Conservation (phyloP, 2,113 vertebrate genomes). For the Notarius quadriscutis region DNA sequence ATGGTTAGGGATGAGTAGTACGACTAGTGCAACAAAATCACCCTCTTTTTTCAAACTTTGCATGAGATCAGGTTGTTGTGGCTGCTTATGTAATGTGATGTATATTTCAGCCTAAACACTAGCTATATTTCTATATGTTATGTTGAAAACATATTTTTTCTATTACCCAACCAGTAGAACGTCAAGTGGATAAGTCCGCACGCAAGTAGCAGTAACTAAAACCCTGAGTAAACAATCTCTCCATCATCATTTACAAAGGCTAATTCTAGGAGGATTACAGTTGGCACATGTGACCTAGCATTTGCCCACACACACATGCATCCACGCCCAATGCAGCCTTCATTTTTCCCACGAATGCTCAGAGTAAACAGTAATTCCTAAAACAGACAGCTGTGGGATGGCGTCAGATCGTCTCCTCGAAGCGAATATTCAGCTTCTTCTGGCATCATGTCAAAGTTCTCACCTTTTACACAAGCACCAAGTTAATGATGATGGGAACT, state of each 20-base stretch:
- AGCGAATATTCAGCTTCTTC: not conserved
- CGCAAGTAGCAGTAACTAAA: constrained; percentile 8
- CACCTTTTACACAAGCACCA: constrained; percentile 1
- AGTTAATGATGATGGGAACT: not conserved
- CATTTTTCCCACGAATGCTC: constrained; percentile 37
- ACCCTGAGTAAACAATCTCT: constrained; percentile 2
- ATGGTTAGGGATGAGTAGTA: not conserved
- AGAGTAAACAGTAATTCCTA: constrained; percentile 53
- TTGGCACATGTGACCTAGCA: constrained; percentile 24
- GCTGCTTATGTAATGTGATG: no score
- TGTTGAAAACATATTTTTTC: constrained; percentile 1
- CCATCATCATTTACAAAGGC: constrained; percentile 37
- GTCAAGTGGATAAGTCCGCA: not conserved
- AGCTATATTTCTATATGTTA: not conserved
- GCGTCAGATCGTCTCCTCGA: constrained; percentile 40
- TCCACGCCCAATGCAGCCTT: constrained; percentile 24
- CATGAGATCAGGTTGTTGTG: not conserved
- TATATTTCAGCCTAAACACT: not conserved
- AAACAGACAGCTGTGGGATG: constrained; percentile 15
- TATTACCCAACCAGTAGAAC: constrained; percentile 2
- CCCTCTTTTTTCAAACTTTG: not conserved
- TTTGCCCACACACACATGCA: constrained; percentile 15
- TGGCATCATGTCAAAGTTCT: constrained; percentile 27
- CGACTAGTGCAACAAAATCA: not conserved
- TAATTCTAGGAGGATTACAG: constrained; percentile 46